Base-by-base conservation (phyloP, 2,888 invertebrate genomes). In the Piscicola geometra region DNA sequence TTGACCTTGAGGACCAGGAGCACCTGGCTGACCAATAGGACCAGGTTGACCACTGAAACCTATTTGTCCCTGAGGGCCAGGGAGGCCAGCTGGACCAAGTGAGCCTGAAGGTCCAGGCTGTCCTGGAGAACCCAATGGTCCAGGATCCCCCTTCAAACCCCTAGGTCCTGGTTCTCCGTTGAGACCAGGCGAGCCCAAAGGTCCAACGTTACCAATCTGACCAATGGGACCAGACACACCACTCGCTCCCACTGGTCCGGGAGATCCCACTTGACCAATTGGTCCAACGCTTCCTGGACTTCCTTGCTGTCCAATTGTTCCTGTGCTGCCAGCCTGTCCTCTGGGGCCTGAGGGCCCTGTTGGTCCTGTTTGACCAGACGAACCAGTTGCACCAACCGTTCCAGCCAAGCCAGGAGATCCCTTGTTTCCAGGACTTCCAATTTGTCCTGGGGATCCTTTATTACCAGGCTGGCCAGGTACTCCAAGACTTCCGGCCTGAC, bases 221-320 rank as follows among this genome's bases (percentile, higher is more conserved):
- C 76, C 76, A 21, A 9, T 72, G 25, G 28, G 36, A 25, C 79
- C 79, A 36, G 68, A 32, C 15, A 18, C 28, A 25, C 73, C 73
- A 9, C 30, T 28, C 1, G n/a, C 1, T 21, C 73, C 73, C 33
- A 30, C 64, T 25, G 28, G 41, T 35, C 73, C 73, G 18, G 60
- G 60, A n/a, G 64, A 56, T 21, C 73, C 73, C 28, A 21, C 33
- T 56, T 52, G 71, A 83, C 78, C 78, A 41, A 74, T 56, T 25
- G 41, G 52, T 33, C 79, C 79, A 50, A 41, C 50, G n/a, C 15
- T 30, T 41, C 78, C 78, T 12, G 25, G 41, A n/a, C 69, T 52
- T 21, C 77, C 77, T 32, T 12, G 25, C n/a, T 1, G 12, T n/a
- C 77, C 77, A 32, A 70, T 35, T 47, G 64, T 50, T 28, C 77